phyloP scores from a whole-genome alignment of 2,888 invertebrate genomes.

The Fabriciana adippe region DNA sequence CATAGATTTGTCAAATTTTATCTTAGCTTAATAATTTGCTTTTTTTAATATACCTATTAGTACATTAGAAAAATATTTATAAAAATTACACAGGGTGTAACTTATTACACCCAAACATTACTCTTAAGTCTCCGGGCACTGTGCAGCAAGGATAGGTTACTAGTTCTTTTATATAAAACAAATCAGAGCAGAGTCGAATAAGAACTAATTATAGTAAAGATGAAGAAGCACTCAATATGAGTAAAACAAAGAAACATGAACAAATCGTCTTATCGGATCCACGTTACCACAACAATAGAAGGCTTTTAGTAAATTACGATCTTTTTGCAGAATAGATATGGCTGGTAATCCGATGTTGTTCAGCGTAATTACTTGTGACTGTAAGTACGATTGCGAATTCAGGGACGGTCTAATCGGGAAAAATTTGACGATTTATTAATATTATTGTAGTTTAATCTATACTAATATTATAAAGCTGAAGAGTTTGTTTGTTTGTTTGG shows the following conservation, averaged over 20 bases:
- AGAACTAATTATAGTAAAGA: background rate
- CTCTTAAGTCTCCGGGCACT: too few species aligned
- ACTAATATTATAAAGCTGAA: too few species aligned
- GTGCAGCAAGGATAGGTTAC: too few species aligned
- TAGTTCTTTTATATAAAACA: background rate
- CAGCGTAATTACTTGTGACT: conserved; percentile 48
- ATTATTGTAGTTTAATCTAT: background rate
- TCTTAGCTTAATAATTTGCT: too few species aligned
- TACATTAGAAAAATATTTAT: too few species aligned
- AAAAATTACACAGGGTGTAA: too few species aligned
- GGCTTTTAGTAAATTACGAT: conserved; percentile 57
- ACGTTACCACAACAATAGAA: conserved; percentile 52
- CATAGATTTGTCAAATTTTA: too few species aligned
- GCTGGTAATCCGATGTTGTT: conserved; percentile 48
- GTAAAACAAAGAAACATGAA: conserved; percentile 32
- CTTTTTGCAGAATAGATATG: conserved; percentile 41
- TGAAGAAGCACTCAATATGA: background rate
- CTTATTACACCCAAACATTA: too few species aligned
- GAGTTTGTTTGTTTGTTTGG: too few species aligned
- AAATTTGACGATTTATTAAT: background rate
- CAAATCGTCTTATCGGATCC: conserved; percentile 35
- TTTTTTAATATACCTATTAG: too few species aligned
- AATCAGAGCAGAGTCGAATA: background rate
- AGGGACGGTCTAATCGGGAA: conserved; percentile 8
- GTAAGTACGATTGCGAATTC: conserved; percentile 38